Evolutionary conservation across 2,113 vertebrate species (phyloP).

Genomic region (Alosa alosa): DNA sequence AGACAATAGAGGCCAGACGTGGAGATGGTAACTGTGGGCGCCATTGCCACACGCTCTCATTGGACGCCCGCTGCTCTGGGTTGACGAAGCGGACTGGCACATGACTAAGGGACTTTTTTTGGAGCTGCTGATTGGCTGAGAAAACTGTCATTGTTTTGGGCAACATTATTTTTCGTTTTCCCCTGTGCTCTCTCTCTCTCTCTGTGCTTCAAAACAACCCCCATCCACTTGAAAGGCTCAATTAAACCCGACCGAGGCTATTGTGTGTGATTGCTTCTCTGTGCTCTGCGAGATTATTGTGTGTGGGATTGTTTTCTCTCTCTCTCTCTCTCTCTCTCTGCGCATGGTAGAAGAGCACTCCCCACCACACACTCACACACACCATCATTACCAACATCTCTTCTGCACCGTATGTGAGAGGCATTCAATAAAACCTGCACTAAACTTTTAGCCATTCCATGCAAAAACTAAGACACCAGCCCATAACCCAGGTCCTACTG

Average conservation of each 20-base stretch:
- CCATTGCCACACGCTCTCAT: neutral
- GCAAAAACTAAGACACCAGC: too few species aligned
- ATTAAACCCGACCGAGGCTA: neutral
- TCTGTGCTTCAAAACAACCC: neutral
- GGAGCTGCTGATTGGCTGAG: neutral
- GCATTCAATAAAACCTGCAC: too few species aligned
- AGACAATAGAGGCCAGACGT: neutral
- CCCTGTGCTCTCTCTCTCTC: neutral
- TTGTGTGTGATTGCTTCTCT: neutral
- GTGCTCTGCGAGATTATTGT: neutral
- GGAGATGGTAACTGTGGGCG: neutral
- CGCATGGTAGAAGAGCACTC: too few species aligned
- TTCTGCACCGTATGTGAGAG: too few species aligned
- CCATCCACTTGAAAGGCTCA: neutral
- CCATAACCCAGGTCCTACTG: too few species aligned
- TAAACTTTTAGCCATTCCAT: too few species aligned
- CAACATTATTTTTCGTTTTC: neutral
- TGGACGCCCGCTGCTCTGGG: neutral
- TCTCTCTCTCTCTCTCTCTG: too few species aligned
- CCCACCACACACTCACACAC: too few species aligned
- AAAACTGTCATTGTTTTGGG: neutral
- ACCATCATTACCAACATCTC: too few species aligned
- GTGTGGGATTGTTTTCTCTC: too few species aligned
- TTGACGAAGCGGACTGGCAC: neutral
- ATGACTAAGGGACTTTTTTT: neutral